Evolutionary conservation across 2,888 invertebrate species (phyloP), one percentile per base, ranked within the genome.

Genomic region (Cyclophora punctaria): DNA sequence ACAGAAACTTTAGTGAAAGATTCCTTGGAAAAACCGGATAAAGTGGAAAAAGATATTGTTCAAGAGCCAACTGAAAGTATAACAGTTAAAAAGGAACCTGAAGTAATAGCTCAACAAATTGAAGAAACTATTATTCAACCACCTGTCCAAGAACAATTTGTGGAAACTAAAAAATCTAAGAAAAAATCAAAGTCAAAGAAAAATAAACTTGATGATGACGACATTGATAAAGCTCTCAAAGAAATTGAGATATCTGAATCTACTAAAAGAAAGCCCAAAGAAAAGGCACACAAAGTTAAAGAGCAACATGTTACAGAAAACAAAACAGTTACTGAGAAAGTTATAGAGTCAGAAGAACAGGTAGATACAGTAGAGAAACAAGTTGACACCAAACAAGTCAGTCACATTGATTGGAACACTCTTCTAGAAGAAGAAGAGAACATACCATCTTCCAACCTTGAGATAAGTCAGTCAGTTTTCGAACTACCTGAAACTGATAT

Each of bases 371-470:
- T 20, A 20, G 20, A 20, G 20, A 20, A 20, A 50, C 45, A 48
- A 46, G 43, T 49, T 41, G 51, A 57, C 42, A 53, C 34, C 35
- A 53, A 50, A 37, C 74, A 78, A 35, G 66, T 83, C 53, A 84
- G 78, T 52, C 78, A 78, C 7, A 67, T 86, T 60, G 87, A 88
- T 58, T 88, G 87, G 87, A 87, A 86, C 57, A 71, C 76, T 41
- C 67, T 88, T 58, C 74, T 87, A 58, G 82, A 78, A 55, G 85
- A 83, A 66, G 83, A 88, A 66, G 81, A 84, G 20, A 20, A 20
- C 20, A 20, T 20, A 20, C 20, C 20, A 20, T 20, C 20, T 20
- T 20, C 71, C 3, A 57, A 64, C 43, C 56, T 71, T 46, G 73
- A 80, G 58, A 67, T 77, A 35, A 59, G 45, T 44, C 61, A 75